phyloP scores from a whole-genome alignment of 2,888 invertebrate species.

The Conops quadrifasciatus region DNA sequence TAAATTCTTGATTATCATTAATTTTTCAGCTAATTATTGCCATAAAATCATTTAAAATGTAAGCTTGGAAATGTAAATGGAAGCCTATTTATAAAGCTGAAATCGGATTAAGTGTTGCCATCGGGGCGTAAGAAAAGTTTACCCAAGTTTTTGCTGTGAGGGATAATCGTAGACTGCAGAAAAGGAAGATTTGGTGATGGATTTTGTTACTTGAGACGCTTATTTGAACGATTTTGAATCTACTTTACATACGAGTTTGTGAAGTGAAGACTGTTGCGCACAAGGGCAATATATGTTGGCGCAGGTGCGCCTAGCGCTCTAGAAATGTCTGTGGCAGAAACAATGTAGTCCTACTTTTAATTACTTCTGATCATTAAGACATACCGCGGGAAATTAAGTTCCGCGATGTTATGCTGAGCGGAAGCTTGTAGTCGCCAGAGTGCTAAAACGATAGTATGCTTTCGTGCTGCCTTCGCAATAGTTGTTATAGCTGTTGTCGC shows the following conservation, averaged over 20 bases:
- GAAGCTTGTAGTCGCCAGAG: not conserved
- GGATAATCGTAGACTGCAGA: not conserved
- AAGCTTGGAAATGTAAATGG: conserved; percentile 1
- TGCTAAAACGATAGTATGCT: not conserved
- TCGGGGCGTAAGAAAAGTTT: not conserved
- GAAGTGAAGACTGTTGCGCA: not conserved
- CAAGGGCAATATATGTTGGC: not conserved
- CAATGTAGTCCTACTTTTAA: conserved; percentile 1
- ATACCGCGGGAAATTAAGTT: too few relatives aligned
- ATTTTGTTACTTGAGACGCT: not conserved
- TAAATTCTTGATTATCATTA: conserved; percentile 20
- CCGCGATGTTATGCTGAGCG: too few relatives aligned
- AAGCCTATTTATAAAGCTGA: not conserved
- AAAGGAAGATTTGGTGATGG: not conserved
- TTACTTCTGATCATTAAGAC: not conserved
- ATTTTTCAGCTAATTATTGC: conserved; percentile 28
- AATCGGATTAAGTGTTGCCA: not conserved
- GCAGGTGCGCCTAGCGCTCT: not conserved
- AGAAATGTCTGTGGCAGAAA: conserved; percentile 14
- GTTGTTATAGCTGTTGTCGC: not conserved
- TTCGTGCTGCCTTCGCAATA: not conserved
- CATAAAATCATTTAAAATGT: conserved; percentile 32
- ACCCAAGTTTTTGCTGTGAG: too few relatives aligned
- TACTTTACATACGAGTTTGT: conserved; percentile 11
- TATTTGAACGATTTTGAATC: not conserved